Evolutionary conservation across 2,797 vertebrate genomes (phyloP).

Genomic region (Okamejei kenojei): DNA sequence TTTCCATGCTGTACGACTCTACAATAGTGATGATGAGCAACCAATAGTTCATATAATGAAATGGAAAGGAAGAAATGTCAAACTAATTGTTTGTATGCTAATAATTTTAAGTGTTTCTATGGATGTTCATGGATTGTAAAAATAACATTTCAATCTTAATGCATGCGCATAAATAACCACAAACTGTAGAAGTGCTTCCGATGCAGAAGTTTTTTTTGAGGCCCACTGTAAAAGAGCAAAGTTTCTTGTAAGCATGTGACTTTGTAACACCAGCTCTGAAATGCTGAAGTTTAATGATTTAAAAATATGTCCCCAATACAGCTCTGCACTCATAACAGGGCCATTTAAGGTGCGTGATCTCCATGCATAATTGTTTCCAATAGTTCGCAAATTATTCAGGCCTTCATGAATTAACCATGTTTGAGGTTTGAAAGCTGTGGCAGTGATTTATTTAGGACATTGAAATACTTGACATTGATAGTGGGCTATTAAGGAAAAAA

Average conservation of each 20-base stretch:
- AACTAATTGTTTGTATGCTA: not conserved
- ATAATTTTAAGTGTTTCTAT: not conserved
- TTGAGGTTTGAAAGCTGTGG: not conserved
- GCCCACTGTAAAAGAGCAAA: not conserved
- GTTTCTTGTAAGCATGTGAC: not conserved
- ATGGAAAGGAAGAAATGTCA: not conserved
- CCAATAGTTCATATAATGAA: not conserved
- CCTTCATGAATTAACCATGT: slow-evolving; percentile 29
- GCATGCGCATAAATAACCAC: not conserved
- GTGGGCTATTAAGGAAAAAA: not conserved
- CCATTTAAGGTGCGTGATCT: not conserved
- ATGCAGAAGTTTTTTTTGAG: not conserved
- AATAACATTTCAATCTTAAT: not conserved
- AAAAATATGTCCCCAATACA: not conserved
- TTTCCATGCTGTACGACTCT: no score
- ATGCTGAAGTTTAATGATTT: slow-evolving; percentile 1
- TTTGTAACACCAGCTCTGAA: not conserved
- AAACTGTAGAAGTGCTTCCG: not conserved
- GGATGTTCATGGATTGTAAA: not conserved
- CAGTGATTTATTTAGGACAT: slow-evolving; percentile 18
- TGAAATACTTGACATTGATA: not conserved
- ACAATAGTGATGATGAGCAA: not conserved
- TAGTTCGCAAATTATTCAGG: slow-evolving; percentile 13
- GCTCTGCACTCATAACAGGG: not conserved
- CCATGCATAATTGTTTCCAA: not conserved